Evolutionary conservation across 2,888 invertebrate species (phyloP), one percentile per base, ranked within the genome.

Genomic region (Epiblema foenella): DNA sequence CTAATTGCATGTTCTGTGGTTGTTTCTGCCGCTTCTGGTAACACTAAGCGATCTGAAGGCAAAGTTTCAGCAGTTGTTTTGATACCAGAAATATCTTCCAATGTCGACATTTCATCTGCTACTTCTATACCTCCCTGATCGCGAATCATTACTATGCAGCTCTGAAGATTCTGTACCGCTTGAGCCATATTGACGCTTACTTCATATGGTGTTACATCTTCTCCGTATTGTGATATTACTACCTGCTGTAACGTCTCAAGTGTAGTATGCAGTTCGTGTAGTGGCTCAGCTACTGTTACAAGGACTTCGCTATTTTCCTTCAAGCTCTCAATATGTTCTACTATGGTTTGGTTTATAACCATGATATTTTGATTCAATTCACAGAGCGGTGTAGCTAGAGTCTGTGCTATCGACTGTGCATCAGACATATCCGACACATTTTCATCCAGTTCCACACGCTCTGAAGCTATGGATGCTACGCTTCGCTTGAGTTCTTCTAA

Each of bases 71-170:
- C 94, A 49, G 89, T 88, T 0, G 94, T 94, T 84, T 94, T 94
- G 18, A 95, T 88, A 4, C 91, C 94, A 0, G 95, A 94, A 74
- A 95, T 86, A 77, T 95, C 94, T 75, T 94, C 94, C 65, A 95
- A 89, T 9, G 94, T 94, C 5, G 95, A 94, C 78, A 95, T 86
- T 54, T 95, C 94, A 42, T 90, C 91, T 7, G 85, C 80, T 10
- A 85, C 89, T 80, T 95, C 95, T 49, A 95, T 73, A 72, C 89
- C 82, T 74, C 79, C 79, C 76, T 94, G 91, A 78, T 94, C 92
- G 73, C 92, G 87, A 75, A 94, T 88, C 74, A 93, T 82, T 10
- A 93, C 77, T 59, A 94, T 89, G 77, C 93, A 93, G 74, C 87
- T 91, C 76, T 93, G 88, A 46, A 93, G 75, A 75, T 83, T 90